Evolutionary conservation across 2,113 vertebrate species (phyloP).

Genomic region (Alces alces): DNA sequence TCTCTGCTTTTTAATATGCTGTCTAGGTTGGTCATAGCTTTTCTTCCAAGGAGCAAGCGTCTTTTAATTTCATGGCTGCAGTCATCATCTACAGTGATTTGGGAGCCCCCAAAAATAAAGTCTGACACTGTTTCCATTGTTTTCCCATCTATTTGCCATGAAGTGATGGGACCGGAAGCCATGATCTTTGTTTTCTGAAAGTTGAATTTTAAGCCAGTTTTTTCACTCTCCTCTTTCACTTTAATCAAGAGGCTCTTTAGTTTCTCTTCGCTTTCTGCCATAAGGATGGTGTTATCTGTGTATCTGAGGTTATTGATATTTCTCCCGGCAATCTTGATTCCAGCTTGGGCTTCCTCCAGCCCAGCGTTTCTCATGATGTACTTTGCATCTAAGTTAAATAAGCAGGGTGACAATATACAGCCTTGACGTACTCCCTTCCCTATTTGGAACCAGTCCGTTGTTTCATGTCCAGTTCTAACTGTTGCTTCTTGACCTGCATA

Average conservation of each 20-base stretch:
- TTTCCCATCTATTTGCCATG: neutral
- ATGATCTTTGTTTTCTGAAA: neutral
- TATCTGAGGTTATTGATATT: neutral
- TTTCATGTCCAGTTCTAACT: neutral
- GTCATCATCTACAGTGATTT: neutral
- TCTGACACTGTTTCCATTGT: neutral
- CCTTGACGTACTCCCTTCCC: neutral
- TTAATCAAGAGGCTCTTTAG: neutral
- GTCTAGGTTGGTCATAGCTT: neutral
- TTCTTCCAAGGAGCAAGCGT: neutral
- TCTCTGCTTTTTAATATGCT: neutral
- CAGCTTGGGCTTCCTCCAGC: neutral
- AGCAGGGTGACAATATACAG: neutral
- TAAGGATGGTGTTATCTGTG: neutral
- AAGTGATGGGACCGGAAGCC: neutral
- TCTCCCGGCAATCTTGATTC: neutral
- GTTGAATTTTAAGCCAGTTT: neutral
- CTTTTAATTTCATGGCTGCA: neutral
- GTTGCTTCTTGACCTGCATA: neutral
- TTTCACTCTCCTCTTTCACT: neutral
- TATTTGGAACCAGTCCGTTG: neutral
- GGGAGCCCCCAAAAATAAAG: rapidly evolving
- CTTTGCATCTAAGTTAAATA: neutral
- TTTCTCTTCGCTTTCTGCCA: neutral
- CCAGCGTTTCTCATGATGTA: neutral